Base-by-base conservation (phyloP, 2,888 invertebrate species). In the Catocala fraxini region DNA sequence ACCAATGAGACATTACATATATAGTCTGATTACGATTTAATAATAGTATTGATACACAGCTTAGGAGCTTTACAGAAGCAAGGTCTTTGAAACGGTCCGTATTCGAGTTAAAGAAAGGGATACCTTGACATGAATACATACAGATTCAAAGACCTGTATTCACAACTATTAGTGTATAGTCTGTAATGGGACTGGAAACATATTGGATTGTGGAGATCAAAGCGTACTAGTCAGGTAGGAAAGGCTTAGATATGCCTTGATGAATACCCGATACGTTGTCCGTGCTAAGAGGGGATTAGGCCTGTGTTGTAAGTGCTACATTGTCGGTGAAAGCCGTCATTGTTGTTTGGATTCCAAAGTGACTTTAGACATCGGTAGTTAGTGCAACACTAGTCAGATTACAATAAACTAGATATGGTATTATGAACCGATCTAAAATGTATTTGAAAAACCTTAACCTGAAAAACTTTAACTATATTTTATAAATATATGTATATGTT, bases 131-230 rank as follows among this genome's bases (percentile, higher is more conserved):
- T 4, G 25, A 25, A 3, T 25, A 25, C 25, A 25, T 25, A 25
- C 25, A 25, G 25, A 25, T 25, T 25, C 25, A 25, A 25, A 78
- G 75, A 80, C 80, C 74, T 79, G 63, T 73, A 77, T 75, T 80
- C 82, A 82, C 72, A 71, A 82, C 77, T 77, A 84, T 86, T 84
- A 83, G 82, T 68, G 69, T 73, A 69, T 61, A 65, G 67, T 54
- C 68, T 59, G 75, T 77, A 78, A 81, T 73, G 74, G 78, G 79
- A 84, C 83, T 80, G 80, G 73, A 66, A 77, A 76, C 73, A 68
- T 83, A 85, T 85, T 73, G 72, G 68, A 71, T 77, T 80, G 83
- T 69, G 60, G 64, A 76, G 80, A 81, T 81, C 82, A 83, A 84
- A 86, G 80, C 64, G 61, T 59, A 55, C 63, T 56, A 51, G 75